Evolutionary conservation across 2,113 vertebrate species (phyloP).

Genomic region (Chrysemys picta): DNA sequence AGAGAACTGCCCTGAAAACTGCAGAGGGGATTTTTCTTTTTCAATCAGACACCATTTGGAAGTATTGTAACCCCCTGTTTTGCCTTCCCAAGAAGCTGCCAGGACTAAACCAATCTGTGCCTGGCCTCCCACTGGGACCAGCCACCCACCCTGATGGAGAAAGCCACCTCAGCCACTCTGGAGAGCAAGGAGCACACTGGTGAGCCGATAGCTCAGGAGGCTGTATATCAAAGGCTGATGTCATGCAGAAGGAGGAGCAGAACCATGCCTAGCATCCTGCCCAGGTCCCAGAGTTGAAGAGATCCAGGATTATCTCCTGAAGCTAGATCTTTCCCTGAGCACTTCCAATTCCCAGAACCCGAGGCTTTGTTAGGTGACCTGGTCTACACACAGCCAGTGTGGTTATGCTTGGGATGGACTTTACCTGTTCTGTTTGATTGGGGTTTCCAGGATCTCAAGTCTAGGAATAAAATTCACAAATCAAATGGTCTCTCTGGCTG

Average conservation of each 20-base stretch:
- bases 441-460: not conserved
- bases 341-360: not conserved
- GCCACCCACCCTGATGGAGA: not conserved
- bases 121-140: not conserved
- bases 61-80: not conserved
- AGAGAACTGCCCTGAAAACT: not conserved
- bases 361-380: not conserved
- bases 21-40: not conserved
- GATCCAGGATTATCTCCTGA: not conserved
- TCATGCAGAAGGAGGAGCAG: not conserved
- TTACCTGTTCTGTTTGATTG: not conserved
- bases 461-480: not conserved
- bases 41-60: not conserved
- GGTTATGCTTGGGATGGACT: not conserved
- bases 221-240: not conserved
- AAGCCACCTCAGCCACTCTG: not conserved
- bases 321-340: not conserved
- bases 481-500: not conserved
- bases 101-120: not conserved
- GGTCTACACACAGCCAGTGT: not conserved
- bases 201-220: not conserved
- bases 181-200: not conserved
- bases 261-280: not conserved
- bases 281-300: not conserved
- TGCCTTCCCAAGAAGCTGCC: not conserved